Evolutionary conservation across 2,113 vertebrate species (phyloP).

Genomic region (Columbina picui): DNA sequence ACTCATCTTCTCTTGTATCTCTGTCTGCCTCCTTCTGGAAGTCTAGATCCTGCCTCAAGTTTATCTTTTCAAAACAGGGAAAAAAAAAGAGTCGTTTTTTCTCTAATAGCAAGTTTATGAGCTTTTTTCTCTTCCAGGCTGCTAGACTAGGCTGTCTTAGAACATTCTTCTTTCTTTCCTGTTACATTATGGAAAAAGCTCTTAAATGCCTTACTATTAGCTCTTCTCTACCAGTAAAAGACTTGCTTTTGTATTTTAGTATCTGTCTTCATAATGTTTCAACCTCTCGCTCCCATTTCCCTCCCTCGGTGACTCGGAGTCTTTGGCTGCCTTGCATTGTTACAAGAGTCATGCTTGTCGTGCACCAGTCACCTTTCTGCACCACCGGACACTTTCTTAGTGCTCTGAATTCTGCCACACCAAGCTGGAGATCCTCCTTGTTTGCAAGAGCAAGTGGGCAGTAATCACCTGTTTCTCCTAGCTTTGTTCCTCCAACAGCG

Average conservation of each 20-base stretch:
- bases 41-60: background rate
- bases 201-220: background rate
- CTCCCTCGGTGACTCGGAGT: fast-evolving
- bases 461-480: background rate
- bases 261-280: background rate
- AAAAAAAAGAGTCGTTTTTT: background rate
- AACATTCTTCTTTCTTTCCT: background rate
- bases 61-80: background rate
- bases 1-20: background rate
- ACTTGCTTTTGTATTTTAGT: background rate
- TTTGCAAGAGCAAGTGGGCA: background rate
- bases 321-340: background rate
- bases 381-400: background rate
- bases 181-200: background rate
- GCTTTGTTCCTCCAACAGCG: background rate
- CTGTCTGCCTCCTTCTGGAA: background rate
- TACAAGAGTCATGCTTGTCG: background rate
- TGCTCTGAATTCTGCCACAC: fast-evolving
- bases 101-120: background rate
- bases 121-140: background rate
- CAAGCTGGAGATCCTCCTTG: background rate
- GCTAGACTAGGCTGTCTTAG: background rate
- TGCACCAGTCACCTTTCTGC: background rate
- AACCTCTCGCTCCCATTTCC: background rate
- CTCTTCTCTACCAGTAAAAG: background rate